These are phyloP conservation scores for Garrulus glandarius DNA, from an alignment of 2,797 vertebrate genomes.

Conservation along the genomic window DNA sequence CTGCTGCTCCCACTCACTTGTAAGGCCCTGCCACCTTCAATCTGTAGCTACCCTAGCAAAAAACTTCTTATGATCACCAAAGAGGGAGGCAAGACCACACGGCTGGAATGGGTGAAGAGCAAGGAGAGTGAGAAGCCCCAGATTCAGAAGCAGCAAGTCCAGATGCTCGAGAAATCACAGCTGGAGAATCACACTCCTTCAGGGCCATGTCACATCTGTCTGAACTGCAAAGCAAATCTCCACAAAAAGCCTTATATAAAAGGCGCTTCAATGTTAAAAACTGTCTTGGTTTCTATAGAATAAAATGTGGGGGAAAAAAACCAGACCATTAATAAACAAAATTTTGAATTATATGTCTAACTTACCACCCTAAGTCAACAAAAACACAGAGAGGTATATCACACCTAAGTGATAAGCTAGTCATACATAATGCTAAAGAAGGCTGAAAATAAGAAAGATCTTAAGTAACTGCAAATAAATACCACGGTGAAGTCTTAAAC, in stretches of 20 bases:
- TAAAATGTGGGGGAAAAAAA: not conserved
- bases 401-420: not conserved
- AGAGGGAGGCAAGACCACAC: accelerated
- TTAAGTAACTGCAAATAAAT: not conserved
- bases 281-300: accelerated
- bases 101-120: not conserved
- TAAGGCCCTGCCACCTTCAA: not conserved
- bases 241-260: not conserved
- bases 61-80: not conserved
- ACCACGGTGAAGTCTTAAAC: not conserved
- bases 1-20: no score
- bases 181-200: not conserved
- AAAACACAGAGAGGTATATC: not conserved
- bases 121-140: not conserved
- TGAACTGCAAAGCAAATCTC: not conserved
- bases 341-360: not conserved
- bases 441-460: not conserved
- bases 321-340: not conserved
- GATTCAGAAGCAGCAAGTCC: not conserved
- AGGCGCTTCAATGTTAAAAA: not conserved
- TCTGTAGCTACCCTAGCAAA: not conserved
- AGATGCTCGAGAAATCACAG: not conserved
- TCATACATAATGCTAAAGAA: not conserved
- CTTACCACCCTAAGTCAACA: not conserved
- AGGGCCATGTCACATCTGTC: accelerated